phyloP scores from a whole-genome alignment of 1,140 invertebrate species.

The Bombus waltoni region DNA sequence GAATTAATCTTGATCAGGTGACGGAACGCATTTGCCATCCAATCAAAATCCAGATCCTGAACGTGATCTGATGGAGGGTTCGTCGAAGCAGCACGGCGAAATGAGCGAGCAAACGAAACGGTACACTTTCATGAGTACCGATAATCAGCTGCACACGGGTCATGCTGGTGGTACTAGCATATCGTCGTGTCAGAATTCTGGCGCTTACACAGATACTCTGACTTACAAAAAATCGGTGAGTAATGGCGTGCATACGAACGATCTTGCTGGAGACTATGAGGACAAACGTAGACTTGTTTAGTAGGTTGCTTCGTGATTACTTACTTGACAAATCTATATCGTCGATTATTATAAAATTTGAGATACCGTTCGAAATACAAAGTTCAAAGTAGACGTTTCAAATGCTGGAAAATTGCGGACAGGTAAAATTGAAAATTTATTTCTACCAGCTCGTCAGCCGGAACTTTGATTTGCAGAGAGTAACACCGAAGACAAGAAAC shows the following conservation, averaged over 20 bases:
- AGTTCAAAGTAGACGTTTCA: no score
- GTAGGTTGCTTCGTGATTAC: not conserved
- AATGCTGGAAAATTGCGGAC: no score
- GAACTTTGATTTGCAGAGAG: no score
- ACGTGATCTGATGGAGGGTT: conserved; percentile 80
- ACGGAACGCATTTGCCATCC: conserved; percentile 77
- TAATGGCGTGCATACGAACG: conserved; percentile 22
- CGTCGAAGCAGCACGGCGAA: conserved; percentile 78
- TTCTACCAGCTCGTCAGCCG: no score
- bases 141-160: conserved; percentile 78
- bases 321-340: not conserved
- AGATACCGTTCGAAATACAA: not conserved
- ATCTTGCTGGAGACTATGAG: not conserved
- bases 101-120: conserved; percentile 79
- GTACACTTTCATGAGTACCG: conserved; percentile 79
- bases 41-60: conserved; percentile 79
- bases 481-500: no score
- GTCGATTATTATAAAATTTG: not conserved
- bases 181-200: conserved; percentile 80
- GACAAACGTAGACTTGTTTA: not conserved
- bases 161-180: conserved; percentile 78
- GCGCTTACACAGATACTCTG: conserved; percentile 80
- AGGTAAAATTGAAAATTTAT: no score
- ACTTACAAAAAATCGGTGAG: conserved; percentile 81
- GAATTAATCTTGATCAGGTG: conserved; percentile 66